Evolutionary conservation across 2,888 invertebrate genomes (phyloP).

Genomic region (Hipparchia semele): DNA sequence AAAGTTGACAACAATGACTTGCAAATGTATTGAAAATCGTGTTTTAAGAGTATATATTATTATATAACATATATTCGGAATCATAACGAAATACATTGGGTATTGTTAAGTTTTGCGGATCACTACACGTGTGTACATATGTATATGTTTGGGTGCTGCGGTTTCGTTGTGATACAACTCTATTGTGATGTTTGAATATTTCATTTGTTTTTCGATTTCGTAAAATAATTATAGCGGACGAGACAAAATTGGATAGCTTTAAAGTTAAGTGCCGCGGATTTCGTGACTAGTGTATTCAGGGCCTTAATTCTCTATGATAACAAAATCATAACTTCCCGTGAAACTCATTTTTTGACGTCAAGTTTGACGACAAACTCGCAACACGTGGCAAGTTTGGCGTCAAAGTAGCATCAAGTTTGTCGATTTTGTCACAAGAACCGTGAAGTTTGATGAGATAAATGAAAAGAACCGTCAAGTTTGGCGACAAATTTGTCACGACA

Average conservation of each 20-base stretch:
- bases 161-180: conserved; percentile 57
- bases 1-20: neutral
- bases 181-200: conserved; percentile 68
- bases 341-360: neutral
- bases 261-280: conserved; percentile 50
- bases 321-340: neutral
- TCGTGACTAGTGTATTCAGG: conserved; percentile 49
- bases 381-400: neutral
- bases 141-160: conserved; percentile 42
- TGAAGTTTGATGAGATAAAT: neutral
- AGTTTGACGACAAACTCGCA: neutral
- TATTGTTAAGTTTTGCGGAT: conserved; percentile 5
- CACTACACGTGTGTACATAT: conserved; percentile 8
- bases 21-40: neutral
- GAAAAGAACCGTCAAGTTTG: neutral
- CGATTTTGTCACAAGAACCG: neutral
- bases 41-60: neutral
- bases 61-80: neutral
- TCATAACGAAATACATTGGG: neutral
- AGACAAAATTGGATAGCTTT: conserved; percentile 66
- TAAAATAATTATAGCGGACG: conserved; percentile 46
- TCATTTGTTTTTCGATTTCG: conserved; percentile 56
- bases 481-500: neutral
- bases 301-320: neutral
- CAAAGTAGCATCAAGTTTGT: neutral